A percentile compares a stretch with the other conserved stretches of the same genome.
Evolutionary conservation across 2,113 vertebrate species (phyloP).

Genomic region (Tyrannus savana): DNA sequence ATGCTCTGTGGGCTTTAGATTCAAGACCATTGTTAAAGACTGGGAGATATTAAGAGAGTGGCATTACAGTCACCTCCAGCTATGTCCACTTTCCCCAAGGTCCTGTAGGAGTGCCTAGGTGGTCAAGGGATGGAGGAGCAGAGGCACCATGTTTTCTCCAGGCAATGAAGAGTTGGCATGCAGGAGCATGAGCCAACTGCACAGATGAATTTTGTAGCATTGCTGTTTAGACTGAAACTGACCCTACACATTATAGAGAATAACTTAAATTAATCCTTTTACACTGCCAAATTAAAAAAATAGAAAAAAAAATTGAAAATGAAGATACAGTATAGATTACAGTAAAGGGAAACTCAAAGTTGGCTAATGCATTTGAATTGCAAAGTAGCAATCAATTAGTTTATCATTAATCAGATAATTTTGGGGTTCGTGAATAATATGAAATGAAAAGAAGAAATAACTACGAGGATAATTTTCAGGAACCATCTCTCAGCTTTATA

Average conservation of each 20-base stretch:
- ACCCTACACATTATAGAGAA: neutral
- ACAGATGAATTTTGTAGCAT: neutral
- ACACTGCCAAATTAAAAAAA: neutral
- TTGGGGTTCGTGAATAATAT: conserved; percentile 80
- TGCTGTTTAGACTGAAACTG: neutral
- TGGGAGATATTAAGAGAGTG: neutral
- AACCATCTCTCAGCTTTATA: conserved; percentile 93
- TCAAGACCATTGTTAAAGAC: neutral
- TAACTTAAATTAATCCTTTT: neutral
- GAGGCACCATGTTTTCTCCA: neutral
- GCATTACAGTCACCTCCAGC: neutral
- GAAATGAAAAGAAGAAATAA: conserved; percentile 85
- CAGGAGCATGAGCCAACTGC: neutral
- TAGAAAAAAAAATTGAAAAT: neutral
- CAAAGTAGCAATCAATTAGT: conserved; percentile 84
- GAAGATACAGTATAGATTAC: neutral
- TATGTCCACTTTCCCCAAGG: neutral
- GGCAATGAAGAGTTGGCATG: neutral
- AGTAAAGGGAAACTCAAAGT: conserved; percentile 29
- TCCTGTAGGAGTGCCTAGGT: neutral
- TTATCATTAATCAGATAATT: conserved; percentile 87
- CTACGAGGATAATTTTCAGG: conserved; percentile 87
- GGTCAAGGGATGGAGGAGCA: neutral
- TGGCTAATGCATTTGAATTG: conserved; percentile 59
- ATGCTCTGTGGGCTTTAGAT: neutral